A percentile compares a stretch with the other conserved stretches of the same genome.
Evolutionary conservation across 2,113 vertebrate species (phyloP).

Genomic region (Cacatua alba): DNA sequence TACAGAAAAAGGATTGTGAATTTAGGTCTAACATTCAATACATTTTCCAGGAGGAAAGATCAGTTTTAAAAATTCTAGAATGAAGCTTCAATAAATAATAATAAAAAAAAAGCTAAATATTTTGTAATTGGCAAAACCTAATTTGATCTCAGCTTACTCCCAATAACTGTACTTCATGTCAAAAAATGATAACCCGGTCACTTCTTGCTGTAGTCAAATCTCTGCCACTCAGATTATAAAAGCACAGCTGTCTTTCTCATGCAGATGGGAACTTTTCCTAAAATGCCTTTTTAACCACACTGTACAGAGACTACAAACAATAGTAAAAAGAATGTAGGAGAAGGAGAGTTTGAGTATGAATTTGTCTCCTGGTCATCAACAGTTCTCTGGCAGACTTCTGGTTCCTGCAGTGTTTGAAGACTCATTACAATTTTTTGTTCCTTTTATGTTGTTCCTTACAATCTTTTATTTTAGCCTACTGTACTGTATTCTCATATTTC

Average conservation of each 20-base stretch:
- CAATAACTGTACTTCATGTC: not conserved
- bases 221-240: not conserved
- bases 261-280: not conserved
- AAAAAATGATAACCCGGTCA: not conserved
- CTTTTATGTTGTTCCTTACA: not conserved
- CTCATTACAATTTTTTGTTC: not conserved
- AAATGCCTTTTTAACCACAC: not conserved
- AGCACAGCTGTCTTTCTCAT: not conserved
- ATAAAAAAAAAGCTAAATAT: accelerated
- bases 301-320: not conserved
- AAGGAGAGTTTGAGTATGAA: not conserved
- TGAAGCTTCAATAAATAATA: not conserved
- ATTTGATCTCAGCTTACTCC: not conserved
- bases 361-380: not conserved
- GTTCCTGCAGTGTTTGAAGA: not conserved
- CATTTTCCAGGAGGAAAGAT: not conserved
- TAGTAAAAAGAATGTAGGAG: not conserved
- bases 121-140: not conserved
- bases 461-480: not conserved
- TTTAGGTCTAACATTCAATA: not conserved
- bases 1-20: not conserved
- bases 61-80: not conserved
- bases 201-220: not conserved
- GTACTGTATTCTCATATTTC: not conserved
- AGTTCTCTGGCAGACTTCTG: not conserved